Evolutionary conservation across 1,140 invertebrate genomes (phyloP).

Genomic region (Maniola jurtina): DNA sequence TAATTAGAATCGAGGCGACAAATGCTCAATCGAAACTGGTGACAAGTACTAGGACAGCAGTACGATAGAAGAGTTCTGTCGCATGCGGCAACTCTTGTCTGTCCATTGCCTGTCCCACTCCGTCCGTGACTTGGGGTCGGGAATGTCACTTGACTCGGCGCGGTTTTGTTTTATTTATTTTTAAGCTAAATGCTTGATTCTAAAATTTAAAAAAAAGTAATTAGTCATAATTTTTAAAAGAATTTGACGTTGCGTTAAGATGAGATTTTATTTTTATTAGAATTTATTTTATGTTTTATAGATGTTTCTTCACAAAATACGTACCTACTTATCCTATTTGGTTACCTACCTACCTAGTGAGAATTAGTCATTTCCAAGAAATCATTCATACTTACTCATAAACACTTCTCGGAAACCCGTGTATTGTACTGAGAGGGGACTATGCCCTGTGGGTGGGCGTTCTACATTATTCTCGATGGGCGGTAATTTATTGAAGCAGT

Average conservation of each 20-base stretch:
- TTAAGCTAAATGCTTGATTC: slow-evolving; percentile 22
- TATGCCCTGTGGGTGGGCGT: slow-evolving; percentile 52
- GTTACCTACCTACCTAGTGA: slow-evolving; percentile 26
- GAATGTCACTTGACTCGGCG: slow-evolving; percentile 36
- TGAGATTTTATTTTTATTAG: too few relatives aligned
- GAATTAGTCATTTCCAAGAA: slow-evolving; percentile 46
- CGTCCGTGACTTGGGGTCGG: slow-evolving; percentile 30
- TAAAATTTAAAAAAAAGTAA: slow-evolving; percentile 14
- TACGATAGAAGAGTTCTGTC: slow-evolving; percentile 41
- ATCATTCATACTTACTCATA: slow-evolving; percentile 19
- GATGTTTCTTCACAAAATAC: neutral
- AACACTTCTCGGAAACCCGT: slow-evolving; percentile 58
- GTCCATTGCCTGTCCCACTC: slow-evolving; percentile 35
- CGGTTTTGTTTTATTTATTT: slow-evolving; percentile 22
- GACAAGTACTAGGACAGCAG: slow-evolving; percentile 70
- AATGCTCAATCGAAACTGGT: slow-evolving; percentile 71
- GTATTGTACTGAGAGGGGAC: slow-evolving; percentile 62
- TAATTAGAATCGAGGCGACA: slow-evolving; percentile 52
- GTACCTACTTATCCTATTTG: neutral
- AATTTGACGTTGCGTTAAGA: too few relatives aligned
- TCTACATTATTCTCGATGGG: slow-evolving; percentile 54
- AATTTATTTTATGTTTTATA: neutral
- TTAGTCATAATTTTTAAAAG: slow-evolving; percentile 9
- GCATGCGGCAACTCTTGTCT: slow-evolving; percentile 23
- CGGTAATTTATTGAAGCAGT: slow-evolving; percentile 33